Evolutionary conservation across 2,888 invertebrate genomes (phyloP).

Genomic region (Drosophila anomalata): DNA sequence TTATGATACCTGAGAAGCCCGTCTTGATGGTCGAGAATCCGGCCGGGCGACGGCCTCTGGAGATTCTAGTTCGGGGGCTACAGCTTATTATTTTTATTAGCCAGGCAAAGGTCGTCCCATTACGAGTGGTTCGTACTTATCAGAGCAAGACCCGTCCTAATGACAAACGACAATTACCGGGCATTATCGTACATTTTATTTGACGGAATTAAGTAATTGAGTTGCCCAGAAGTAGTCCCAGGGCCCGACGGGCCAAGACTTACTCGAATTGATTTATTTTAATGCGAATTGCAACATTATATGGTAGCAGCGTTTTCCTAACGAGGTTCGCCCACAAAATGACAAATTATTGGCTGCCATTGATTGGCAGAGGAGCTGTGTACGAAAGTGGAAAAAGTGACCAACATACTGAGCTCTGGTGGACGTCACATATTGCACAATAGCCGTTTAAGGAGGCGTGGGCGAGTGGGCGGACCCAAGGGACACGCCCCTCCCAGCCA

Average conservation of each 20-base stretch:
- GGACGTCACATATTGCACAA: background rate
- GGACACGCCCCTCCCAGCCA: constrained; percentile 32
- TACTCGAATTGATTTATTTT: background rate
- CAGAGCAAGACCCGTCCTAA: constrained; percentile 2
- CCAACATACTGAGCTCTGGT: background rate
- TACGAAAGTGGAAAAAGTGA: constrained; percentile 5
- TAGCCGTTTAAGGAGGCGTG: background rate
- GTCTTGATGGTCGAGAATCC: background rate
- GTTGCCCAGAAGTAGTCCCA: background rate
- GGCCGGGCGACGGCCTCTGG: background rate
- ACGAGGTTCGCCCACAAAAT: background rate
- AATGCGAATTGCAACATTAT: background rate
- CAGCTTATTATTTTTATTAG: background rate
- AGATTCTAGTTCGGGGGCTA: background rate
- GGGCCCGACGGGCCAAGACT: background rate
- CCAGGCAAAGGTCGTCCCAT: background rate
- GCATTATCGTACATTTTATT: constrained; percentile 1
- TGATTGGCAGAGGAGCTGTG: background rate
- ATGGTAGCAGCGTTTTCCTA: background rate
- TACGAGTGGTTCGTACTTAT: background rate
- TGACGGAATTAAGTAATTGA: background rate
- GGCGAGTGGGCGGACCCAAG: constrained; percentile 16
- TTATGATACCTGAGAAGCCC: background rate
- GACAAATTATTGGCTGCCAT: background rate
- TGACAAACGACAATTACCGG: background rate